Evolutionary conservation across 2,888 invertebrate species (phyloP), one percentile per base, ranked within the genome.

Genomic region (Polyommatus iphigenia): DNA sequence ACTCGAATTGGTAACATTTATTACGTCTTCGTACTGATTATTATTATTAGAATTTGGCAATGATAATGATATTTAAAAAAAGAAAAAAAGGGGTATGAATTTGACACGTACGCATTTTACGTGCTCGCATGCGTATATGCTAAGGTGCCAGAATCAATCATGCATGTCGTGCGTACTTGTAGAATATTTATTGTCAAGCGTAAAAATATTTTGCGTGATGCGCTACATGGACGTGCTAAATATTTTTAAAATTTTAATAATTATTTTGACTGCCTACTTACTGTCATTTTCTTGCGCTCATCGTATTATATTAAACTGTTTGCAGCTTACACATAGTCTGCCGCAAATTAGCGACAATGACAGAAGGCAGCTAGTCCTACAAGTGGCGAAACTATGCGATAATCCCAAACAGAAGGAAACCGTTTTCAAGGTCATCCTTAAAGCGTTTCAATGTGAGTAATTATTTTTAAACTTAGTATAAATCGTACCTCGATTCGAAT

Each of bases 361-460:
- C 8, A 77, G 77, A 57, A 77, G 57, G 20, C 71, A 77, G 24
- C 41, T 77, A 15, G 77, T 77, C 7, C 54, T 72, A 24, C 71
- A 36, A 20, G 77, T 71, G 8, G 36, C 36, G 0, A 8, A 50
- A 36, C 50, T 36, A 18, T 77, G 78, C 24, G 29, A 57, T 78
- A 75, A 78, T 15, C 73, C 78, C 15, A 83, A 82, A 29, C 79
- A 83, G 1, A 81, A 85, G 46, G 79, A 75, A 3, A 83, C 83
- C 0, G 87, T 87, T 0, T 80, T 81, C 7, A 81, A 81, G 0
- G 84, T 88, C n/a, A 79, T 87, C 32, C 62, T 84, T 24, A 80
- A 77, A 24, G 85, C 84, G 50, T 85, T 86, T 46, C 80, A 86
- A 80, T 83, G 88, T 62, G 8, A 62, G 59, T 54, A 18, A 54